Conservation (phyloP, 2,888 invertebrate species). For the Melanchra persicariae region DNA sequence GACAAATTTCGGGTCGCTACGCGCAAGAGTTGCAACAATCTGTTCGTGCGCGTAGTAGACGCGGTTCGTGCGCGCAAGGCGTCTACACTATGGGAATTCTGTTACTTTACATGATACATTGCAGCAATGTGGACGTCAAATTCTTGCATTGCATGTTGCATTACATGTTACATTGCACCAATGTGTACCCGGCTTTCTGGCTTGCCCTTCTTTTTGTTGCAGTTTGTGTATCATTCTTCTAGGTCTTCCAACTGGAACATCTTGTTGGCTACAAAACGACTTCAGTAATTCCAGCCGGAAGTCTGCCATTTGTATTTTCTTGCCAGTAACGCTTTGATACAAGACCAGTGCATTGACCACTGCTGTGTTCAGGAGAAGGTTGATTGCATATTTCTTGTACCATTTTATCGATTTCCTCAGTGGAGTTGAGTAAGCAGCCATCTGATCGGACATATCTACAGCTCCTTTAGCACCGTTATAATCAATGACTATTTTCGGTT, state of each 20-base stretch:
- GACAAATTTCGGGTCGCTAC: no score
- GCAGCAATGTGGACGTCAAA: no score
- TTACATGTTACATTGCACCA: no score
- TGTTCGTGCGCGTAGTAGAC: no score
- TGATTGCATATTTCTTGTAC: constrained; percentile 47
- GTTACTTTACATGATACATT: no score
- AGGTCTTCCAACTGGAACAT: constrained; percentile 40
- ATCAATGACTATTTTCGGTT: neutral
- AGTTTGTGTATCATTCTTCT: constrained; percentile 30
- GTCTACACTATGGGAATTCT: no score
- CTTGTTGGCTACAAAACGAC: constrained; percentile 37
- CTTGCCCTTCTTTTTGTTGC: no score
- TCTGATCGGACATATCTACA: constrained; percentile 36
- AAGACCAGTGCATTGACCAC: constrained; percentile 44
- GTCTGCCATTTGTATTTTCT: constrained; percentile 48
- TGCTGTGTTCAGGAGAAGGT: constrained; percentile 43
- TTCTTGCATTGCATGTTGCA: no score
- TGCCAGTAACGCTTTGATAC: constrained; percentile 41
- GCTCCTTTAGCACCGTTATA: constrained; percentile 32
- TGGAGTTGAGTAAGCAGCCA: constrained; percentile 42
- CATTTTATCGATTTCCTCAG: constrained; percentile 50
- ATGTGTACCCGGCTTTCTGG: no score
- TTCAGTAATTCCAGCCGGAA: constrained; percentile 42
- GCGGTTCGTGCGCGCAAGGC: no score
- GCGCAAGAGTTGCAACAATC: no score